These are phyloP conservation scores for Tetropium fuscum DNA, from an alignment of 2,888 invertebrate genomes.

Conservation along the genomic window DNA sequence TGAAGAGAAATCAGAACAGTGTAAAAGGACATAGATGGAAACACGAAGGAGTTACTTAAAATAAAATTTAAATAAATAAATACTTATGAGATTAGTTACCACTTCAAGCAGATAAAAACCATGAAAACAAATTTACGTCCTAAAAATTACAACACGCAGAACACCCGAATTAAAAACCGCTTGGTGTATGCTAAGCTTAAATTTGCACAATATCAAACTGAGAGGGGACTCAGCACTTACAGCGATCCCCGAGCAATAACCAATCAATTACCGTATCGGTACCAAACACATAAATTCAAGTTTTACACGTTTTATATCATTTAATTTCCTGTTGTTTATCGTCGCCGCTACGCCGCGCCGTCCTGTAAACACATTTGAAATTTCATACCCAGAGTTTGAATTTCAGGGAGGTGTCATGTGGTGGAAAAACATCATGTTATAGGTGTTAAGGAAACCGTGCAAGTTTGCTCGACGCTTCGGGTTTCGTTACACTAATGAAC, in stretches of 20 bases:
- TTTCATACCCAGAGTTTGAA: neutral
- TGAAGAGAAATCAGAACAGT: no score
- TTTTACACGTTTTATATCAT: conserved; percentile 17
- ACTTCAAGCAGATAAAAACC: no score
- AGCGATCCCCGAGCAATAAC: neutral
- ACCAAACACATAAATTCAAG: conserved; percentile 11
- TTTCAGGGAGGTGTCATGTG: conserved; percentile 37
- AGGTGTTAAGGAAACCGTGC: conserved; percentile 40
- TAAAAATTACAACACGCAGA: no score
- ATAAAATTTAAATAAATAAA: no score
- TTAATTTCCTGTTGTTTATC: conserved; percentile 16
- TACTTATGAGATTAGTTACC: no score
- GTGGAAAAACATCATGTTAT: conserved; percentile 38
- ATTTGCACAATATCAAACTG: neutral
- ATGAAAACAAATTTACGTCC: no score
- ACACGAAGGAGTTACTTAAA: no score
- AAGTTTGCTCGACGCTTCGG: conserved; percentile 3
- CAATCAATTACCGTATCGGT: conserved; percentile 11
- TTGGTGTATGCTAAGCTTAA: neutral
- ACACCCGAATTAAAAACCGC: no score
- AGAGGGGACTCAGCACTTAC: neutral
- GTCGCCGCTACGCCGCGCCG: neutral
- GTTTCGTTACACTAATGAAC: conserved; percentile 29
- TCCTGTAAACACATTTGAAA: conserved; percentile 7
- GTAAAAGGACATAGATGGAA: no score